Percentiles rank a stretch among this genome's conserved stretches.
phyloP scores from a whole-genome alignment of 2,113 vertebrate species.

The Noturus placidus region DNA sequence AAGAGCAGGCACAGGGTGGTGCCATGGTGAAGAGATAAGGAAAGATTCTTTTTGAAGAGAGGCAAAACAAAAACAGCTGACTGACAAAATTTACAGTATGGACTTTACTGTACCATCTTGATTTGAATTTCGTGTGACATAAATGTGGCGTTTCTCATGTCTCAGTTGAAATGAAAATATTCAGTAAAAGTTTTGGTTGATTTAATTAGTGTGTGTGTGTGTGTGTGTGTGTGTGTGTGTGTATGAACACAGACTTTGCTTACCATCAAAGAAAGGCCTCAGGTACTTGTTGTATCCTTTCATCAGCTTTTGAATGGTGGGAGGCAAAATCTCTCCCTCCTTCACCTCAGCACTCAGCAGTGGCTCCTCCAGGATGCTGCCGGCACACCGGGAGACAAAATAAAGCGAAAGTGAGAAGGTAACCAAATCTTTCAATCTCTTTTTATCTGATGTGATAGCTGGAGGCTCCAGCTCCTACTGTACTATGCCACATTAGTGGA shows the following conservation, averaged over 20 bases:
- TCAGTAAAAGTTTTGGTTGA: not conserved
- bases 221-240: not conserved
- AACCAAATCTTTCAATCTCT: slow-evolving; percentile 9
- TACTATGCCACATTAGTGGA: slow-evolving; percentile 17
- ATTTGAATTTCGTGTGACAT: not conserved
- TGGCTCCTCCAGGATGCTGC: slow-evolving; percentile 72
- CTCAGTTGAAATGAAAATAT: not conserved
- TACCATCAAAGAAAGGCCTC: slow-evolving; percentile 89
- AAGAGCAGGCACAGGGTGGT: slow-evolving; percentile 1
- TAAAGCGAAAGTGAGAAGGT: not conserved
- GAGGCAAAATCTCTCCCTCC: slow-evolving; percentile 78
- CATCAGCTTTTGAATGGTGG: slow-evolving; percentile 87
- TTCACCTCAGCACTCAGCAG: slow-evolving; percentile 74
- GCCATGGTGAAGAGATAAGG: slow-evolving; percentile 5
- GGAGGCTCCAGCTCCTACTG: slow-evolving; percentile 26
- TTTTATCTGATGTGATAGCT: slow-evolving; percentile 20
- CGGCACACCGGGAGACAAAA: slow-evolving; percentile 40
- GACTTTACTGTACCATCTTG: not conserved
- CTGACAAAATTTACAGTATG: not conserved
- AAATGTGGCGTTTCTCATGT: not conserved
- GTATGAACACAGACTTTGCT: slow-evolving; percentile 56
- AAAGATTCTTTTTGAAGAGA: not conserved
- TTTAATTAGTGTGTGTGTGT: not conserved
- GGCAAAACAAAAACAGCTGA: slow-evolving; percentile 1
- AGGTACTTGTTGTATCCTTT: slow-evolving; percentile 93